Conservation (phyloP, 1,140 invertebrate genomes). For the Diprion similis region DNA sequence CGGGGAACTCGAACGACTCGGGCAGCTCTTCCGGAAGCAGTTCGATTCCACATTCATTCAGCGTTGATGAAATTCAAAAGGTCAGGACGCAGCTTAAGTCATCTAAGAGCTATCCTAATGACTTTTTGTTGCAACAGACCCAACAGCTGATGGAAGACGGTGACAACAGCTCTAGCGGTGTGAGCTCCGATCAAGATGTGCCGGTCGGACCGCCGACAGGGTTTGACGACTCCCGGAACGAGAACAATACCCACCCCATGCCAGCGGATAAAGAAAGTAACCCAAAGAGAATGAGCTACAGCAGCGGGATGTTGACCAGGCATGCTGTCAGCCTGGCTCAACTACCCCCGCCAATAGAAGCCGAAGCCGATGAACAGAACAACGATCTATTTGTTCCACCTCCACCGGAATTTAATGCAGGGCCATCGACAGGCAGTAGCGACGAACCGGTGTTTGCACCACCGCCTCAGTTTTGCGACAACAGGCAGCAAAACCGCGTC, state of each 20-base stretch:
- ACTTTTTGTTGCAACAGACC: slow-evolving; percentile 69
- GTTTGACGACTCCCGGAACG: slow-evolving; percentile 54
- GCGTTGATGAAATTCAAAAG: slow-evolving; percentile 87
- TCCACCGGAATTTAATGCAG: slow-evolving; percentile 78
- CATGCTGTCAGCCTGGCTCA: slow-evolving; percentile 80
- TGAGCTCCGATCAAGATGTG: slow-evolving; percentile 85
- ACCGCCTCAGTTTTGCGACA: slow-evolving; percentile 76
- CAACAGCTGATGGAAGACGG: slow-evolving; percentile 73
- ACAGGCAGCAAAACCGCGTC: slow-evolving; percentile 64
- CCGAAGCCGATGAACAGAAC: slow-evolving; percentile 71
- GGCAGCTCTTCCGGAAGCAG: slow-evolving; percentile 71
- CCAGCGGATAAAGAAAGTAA: slow-evolving; percentile 47
- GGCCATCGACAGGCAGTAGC: slow-evolving; percentile 54
- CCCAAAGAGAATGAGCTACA: slow-evolving; percentile 47
- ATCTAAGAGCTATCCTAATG: slow-evolving; percentile 84
- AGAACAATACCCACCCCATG: slow-evolving; percentile 41
- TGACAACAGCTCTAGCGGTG: slow-evolving; percentile 86
- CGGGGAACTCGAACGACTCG: slow-evolving; percentile 57
- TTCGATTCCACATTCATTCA: slow-evolving; percentile 83
- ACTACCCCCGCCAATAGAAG: slow-evolving; percentile 82
- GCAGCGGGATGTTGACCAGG: slow-evolving; percentile 65
- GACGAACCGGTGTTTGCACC: slow-evolving; percentile 69
- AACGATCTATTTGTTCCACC: slow-evolving; percentile 75
- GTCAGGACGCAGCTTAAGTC: slow-evolving; percentile 82
- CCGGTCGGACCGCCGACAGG: slow-evolving; percentile 56